These are phyloP conservation scores for Drosophila kuntzei DNA, from an alignment of 2,888 invertebrate genomes.

Conservation along the genomic window DNA sequence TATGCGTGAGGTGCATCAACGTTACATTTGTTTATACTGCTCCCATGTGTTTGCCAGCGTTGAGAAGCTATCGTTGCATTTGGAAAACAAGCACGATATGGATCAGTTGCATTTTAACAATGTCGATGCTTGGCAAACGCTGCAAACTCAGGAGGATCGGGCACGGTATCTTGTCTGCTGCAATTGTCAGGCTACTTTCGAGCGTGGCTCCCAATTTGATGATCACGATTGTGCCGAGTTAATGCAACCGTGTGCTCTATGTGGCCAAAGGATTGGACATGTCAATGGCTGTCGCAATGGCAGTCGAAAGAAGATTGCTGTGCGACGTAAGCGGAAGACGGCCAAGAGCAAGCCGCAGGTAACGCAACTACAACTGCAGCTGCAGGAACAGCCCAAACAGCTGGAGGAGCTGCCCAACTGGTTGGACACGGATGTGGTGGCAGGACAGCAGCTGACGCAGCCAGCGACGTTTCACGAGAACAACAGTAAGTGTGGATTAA, in stretches of 20 bases:
- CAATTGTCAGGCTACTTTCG: conserved; percentile 92
- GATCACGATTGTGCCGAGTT: conserved; percentile 89
- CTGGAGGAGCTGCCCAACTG: conserved; percentile 8
- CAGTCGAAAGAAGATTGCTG: conserved; percentile 34
- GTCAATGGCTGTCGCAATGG: conserved; percentile 82
- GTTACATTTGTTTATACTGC: conserved; percentile 93
- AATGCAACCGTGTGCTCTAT: conserved; percentile 83
- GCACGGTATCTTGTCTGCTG: conserved; percentile 92
- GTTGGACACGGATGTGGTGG: background rate
- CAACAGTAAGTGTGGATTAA: conserved; percentile 61
- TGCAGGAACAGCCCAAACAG: conserved; percentile 3
- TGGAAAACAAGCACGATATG: conserved; percentile 92
- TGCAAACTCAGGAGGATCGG: conserved; percentile 86
- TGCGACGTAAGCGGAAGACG: conserved; percentile 29
- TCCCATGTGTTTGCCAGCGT: conserved; percentile 93
- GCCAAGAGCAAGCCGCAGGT: conserved; percentile 21
- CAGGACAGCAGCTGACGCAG: conserved; percentile 1
- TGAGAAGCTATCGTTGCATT: conserved; percentile 91
- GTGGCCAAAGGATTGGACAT: conserved; percentile 84
- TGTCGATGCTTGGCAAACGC: conserved; percentile 86
- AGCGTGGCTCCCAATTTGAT: conserved; percentile 91
- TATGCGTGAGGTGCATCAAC: conserved; percentile 92
- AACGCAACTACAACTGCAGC: background rate
- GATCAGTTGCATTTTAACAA: conserved; percentile 89
- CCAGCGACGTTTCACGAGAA: conserved; percentile 16